Evolutionary conservation across 2,888 invertebrate genomes (phyloP).

Genomic region (Clunio marinus): DNA sequence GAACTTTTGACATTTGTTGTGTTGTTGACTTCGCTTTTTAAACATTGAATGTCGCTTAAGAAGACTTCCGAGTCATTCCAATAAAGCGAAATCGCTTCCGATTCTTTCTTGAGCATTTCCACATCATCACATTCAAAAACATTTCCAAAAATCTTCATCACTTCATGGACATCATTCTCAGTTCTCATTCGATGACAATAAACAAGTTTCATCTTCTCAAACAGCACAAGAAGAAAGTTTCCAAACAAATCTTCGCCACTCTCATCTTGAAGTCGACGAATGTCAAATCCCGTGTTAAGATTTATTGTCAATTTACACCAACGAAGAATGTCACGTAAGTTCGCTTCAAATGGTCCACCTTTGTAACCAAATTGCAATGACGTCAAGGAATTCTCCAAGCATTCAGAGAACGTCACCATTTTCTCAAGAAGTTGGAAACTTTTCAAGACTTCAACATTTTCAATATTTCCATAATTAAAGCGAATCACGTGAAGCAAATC

Average conservation of each 20-base stretch:
- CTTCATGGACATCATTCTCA: conserved; percentile 67
- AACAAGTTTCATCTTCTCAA: conserved; percentile 63
- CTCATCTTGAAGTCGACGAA: conserved; percentile 16
- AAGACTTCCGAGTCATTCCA: conserved; percentile 58
- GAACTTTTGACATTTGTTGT: conserved; percentile 51
- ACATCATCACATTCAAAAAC: conserved; percentile 53
- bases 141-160: conserved; percentile 54
- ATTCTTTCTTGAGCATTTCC: conserved; percentile 47
- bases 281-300: conserved; percentile 27
- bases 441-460: conserved; percentile 49
- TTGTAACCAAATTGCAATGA: conserved; percentile 68
- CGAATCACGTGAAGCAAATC: conserved; percentile 57
- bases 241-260: conserved; percentile 42
- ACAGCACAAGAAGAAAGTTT: conserved; percentile 45
- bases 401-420: conserved; percentile 76
- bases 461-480: conserved; percentile 45
- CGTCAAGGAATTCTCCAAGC: conserved; percentile 61
- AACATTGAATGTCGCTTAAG: conserved; percentile 61
- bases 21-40: conserved; percentile 44
- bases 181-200: conserved; percentile 86
- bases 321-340: conserved; percentile 87
- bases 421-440: conserved; percentile 58
- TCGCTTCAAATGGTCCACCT: conserved; percentile 96
- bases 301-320: conserved; percentile 69
- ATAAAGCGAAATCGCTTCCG: conserved; percentile 57